Evolutionary conservation across 2,113 vertebrate genomes (phyloP), one percentile per base, ranked within the genome.

Genomic region (Spizaetus ornatus): DNA sequence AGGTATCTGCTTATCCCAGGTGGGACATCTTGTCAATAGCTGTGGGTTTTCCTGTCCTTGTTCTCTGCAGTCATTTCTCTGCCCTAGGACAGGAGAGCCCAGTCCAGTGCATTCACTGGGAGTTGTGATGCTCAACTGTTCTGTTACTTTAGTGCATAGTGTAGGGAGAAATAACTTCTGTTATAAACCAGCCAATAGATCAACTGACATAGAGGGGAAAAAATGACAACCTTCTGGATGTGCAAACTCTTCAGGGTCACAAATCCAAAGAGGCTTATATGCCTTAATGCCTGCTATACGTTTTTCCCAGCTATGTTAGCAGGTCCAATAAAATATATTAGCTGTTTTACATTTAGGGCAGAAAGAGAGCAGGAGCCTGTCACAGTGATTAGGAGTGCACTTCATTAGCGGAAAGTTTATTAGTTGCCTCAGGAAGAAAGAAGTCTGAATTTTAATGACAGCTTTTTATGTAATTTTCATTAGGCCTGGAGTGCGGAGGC

Each of bases 321-420:
- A 82, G 48, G 38, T 66, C 74, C 82, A 82, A 50, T 83, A 80
- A 95, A 95, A 70, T 32, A 8, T 29, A 63, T 82, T 93, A 69
- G 25, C 85, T 71, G 7, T 52, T 88, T 50, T 40, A 58, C 65
- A 29, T 88, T 93, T 79, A 82, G 77, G 59, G 65, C 42, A 82
- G 80, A 85, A 92, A 42, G 82, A 67, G 76, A 85, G 45, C 8
- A 4, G 66, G 48, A 94, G 79, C 50, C 50, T 94, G 93, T 95
- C 95, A 86, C 84, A 63, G 67, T 91, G 93, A 93, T 96, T 88
- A 96, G 95, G 66, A 95, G 76, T 82, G 53, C 86, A 86, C 65
- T 96, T 96, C 91, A 93, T 95, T 96, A 97, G 71, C 16, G 40
- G 77, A 63, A 92, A 95, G 94, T 96, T 96, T 98, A 97, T 97